These are phyloP conservation scores for Tipula confusa DNA, from an alignment of 2,888 invertebrate species.

Conservation along the genomic window DNA sequence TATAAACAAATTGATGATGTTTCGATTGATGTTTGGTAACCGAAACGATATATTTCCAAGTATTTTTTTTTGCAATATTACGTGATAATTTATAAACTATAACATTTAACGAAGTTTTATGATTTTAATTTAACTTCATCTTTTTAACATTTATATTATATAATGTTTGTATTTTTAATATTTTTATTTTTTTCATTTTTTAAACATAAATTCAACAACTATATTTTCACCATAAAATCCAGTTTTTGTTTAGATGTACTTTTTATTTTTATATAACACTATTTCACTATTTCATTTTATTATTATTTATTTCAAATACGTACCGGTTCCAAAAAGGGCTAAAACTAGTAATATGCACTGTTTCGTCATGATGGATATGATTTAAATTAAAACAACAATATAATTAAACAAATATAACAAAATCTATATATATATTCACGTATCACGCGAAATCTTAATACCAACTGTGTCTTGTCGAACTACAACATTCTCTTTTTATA, in stretches of 20 bases:
- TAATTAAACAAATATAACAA: conserved; percentile 31
- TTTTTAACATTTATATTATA: conserved; percentile 13
- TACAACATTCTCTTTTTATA: conserved; percentile 52
- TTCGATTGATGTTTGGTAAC: not conserved
- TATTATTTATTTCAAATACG: conserved; percentile 48
- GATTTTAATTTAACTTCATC: not conserved
- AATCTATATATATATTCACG: conserved; percentile 29
- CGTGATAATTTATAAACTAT: not conserved
- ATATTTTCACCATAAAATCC: conserved; percentile 4
- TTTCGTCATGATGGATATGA: conserved; percentile 42
- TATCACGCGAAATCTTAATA: conserved; percentile 44
- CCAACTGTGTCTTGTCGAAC: conserved; percentile 51
- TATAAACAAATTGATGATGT: not conserved
- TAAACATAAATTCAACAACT: not conserved
- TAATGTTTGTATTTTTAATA: not conserved
- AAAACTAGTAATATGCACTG: conserved; percentile 54
- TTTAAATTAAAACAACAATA: conserved; percentile 13
- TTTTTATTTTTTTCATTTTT: not conserved
- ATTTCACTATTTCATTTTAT: not conserved
- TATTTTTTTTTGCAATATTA: not conserved
- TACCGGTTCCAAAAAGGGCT: conserved; percentile 64
- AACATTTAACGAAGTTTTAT: not conserved
- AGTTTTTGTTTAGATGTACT: conserved; percentile 6
- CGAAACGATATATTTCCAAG: not conserved
- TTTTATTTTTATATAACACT: not conserved